Percentiles rank a stretch among this genome's conserved stretches.
Evolutionary conservation across 2,888 invertebrate genomes (phyloP).

Genomic region (Drosophila trichaetosa): DNA sequence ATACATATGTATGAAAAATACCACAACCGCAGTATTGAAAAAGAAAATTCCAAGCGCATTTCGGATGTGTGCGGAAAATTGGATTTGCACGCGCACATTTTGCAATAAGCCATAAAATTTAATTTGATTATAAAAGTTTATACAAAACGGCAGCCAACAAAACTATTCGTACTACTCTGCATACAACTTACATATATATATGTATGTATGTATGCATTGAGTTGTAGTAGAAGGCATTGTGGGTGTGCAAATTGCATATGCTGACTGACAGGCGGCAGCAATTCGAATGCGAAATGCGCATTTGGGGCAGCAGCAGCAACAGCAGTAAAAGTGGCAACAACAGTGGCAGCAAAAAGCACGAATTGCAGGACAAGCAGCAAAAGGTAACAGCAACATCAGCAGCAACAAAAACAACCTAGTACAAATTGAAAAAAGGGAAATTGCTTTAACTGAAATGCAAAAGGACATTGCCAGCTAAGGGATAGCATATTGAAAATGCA

Average conservation of each 20-base stretch:
- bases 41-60: constrained; percentile 21
- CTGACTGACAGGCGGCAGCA: constrained; percentile 63
- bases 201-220: neutral
- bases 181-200: neutral
- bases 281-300: constrained; percentile 72
- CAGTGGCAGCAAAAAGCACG: constrained; percentile 32
- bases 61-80: constrained; percentile 62
- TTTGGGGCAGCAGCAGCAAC: constrained; percentile 30
- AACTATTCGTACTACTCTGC: constrained; percentile 28
- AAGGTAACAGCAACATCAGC: constrained; percentile 30
- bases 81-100: constrained; percentile 76
- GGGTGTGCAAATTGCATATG: constrained; percentile 63
- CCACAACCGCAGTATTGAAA: constrained; percentile 16
- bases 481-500: constrained; percentile 46
- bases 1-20: neutral
- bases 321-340: constrained; percentile 10
- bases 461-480: constrained; percentile 58
- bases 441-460: constrained; percentile 64
- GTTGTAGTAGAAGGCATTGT: constrained; percentile 8
- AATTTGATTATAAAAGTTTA: constrained; percentile 80
- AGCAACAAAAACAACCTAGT: constrained; percentile 27
- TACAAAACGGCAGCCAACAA: constrained; percentile 51
- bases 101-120: constrained; percentile 79
- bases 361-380: constrained; percentile 41
- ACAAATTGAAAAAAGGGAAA: constrained; percentile 68